Percentiles rank a stretch among this genome's conserved stretches.
Evolutionary conservation across 1,140 invertebrate species (phyloP).

Genomic region (Yoshiicerus persimilis): DNA sequence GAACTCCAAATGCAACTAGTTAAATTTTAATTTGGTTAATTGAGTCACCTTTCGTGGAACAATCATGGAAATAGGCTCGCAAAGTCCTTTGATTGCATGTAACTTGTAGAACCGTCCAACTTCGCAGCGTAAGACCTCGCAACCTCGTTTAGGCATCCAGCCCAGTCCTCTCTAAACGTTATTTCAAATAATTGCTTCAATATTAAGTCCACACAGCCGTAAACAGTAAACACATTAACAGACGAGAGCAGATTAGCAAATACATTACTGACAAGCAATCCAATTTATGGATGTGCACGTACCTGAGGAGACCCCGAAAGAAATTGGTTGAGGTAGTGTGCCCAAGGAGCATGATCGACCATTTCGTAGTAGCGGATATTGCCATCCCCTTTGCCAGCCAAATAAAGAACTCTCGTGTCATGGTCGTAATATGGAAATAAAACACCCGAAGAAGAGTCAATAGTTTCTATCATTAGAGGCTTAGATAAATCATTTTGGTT

Average conservation of each 20-base stretch:
- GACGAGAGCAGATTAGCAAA: not conserved
- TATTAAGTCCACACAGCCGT: not conserved
- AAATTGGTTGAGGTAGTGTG: conserved; percentile 88
- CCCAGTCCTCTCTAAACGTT: conserved; percentile 77
- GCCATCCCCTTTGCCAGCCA: conserved; percentile 73
- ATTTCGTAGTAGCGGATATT: conserved; percentile 95
- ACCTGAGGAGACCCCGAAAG: conserved; percentile 84
- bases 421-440: conserved; percentile 91
- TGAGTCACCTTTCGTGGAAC: conserved; percentile 77
- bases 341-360: conserved; percentile 76
- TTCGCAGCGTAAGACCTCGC: conserved; percentile 77
- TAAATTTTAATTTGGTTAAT: not conserved
- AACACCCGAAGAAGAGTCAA: conserved; percentile 89
- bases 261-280: not conserved
- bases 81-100: conserved; percentile 79
- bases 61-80: conserved; percentile 92
- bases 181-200: not conserved
- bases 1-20: not conserved
- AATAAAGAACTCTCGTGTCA: conserved; percentile 83
- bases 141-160: conserved; percentile 90
- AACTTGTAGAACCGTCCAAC: conserved; percentile 90
- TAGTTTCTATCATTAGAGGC: conserved; percentile 76
- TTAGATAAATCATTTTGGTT: conserved; percentile 73
- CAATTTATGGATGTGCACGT: not conserved
- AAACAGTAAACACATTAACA: not conserved